Conservation (phyloP, 2,797 vertebrate genomes). For the Taeniopygia guttata region DNA sequence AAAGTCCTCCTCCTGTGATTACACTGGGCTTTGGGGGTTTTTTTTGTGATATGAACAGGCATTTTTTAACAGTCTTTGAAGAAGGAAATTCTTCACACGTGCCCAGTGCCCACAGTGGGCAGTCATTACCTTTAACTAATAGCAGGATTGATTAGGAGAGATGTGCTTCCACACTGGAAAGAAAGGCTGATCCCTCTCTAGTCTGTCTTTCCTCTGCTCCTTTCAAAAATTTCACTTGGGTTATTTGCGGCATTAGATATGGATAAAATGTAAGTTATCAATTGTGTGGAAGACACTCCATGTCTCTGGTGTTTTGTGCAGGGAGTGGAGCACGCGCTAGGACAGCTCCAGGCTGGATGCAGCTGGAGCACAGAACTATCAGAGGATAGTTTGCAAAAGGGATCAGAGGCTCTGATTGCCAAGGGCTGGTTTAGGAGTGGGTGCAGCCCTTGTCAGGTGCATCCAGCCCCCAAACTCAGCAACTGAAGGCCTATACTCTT, state of each 20-base stretch:
- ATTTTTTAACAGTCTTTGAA: neutral
- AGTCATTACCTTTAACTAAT: neutral
- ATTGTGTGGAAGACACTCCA: neutral
- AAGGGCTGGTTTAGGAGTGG: neutral
- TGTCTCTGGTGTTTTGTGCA: neutral
- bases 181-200: neutral
- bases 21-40: neutral
- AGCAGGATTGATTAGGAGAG: neutral
- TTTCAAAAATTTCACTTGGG: neutral
- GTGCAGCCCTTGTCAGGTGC: neutral
- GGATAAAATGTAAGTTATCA: neutral
- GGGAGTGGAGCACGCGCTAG: neutral
- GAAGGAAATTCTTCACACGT: neutral
- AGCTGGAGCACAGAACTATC: neutral
- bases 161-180: neutral
- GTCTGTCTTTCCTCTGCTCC: neutral
- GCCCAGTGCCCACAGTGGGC: too few relatives aligned
- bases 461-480: neutral
- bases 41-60: neutral
- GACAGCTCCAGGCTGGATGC: neutral
- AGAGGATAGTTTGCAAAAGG: too few relatives aligned
- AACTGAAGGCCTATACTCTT: neutral
- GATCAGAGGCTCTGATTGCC: neutral
- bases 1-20: neutral
- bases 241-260: neutral